Evolutionary conservation across 1,140 invertebrate genomes (phyloP), one percentile per base, ranked within the genome.

Genomic region (Parasteatoda tepidariorum): DNA sequence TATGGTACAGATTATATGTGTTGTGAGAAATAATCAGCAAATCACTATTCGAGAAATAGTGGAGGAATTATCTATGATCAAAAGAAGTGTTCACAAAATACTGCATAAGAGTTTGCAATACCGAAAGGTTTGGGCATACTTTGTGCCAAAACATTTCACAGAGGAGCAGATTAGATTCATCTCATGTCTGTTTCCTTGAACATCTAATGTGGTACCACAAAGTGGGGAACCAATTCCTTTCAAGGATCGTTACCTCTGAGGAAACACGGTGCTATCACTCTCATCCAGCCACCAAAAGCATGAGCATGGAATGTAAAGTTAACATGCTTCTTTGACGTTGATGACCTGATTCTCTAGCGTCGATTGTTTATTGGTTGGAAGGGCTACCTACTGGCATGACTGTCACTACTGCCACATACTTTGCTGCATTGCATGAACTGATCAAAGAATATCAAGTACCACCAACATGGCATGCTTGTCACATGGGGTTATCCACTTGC

Each of bases 31-130:
- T 68, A 68, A 68, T 38, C 24, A 28, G 66, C 34, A 24, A 68
- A 68, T 68, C 31, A 68, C 66, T 33, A 68, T 5, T 41, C 13
- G 31, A 24, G 66, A 68, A 28, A 68, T 38, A 68, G 31, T 28
- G 31, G 31, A 68, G 13, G n/a, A 18, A 68, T 38, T 38, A 33
- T 41, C 24, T 68, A n/a, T 38, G 0, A 68, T 13, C 30, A 68
- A 68, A 68, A 28, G n/a, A 68, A 68, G 31, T 68, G 66, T 38
- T 68, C 33, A 11, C 30, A 68, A 7, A n/a, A 38, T 68, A 30
- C 28, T 66, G 28, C 31, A 38, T 13, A 28, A 68, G 9, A 68
- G 5, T 18, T 68, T 33, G 33, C 18, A 38, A 38, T 68, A 68
- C 1, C 13, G 3, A 68, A 33, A 38, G 18, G 33, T 68, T 34